A percentile compares a stretch with the other conserved stretches of the same genome.
phyloP scores from a whole-genome alignment of 2,888 invertebrate genomes.

The Megamerina dolium region DNA sequence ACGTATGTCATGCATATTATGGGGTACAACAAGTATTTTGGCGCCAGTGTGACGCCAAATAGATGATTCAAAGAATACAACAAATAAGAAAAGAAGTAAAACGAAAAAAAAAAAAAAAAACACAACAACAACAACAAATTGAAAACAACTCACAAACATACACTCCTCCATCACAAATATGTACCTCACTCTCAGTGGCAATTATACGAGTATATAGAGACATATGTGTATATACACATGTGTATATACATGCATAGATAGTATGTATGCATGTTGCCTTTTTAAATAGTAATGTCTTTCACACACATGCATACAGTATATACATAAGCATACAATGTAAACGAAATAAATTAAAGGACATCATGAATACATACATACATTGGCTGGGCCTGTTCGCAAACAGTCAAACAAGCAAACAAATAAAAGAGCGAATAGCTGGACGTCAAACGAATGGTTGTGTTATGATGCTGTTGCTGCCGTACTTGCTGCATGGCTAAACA shows the following conservation, averaged over 20 bases:
- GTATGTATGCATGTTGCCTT: too few relatives aligned
- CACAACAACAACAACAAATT: not conserved
- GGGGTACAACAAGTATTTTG: too few relatives aligned
- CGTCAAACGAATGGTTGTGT: too few relatives aligned
- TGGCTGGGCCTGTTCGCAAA: not conserved
- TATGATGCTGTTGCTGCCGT: too few relatives aligned
- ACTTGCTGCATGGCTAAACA: too few relatives aligned
- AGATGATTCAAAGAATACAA: not conserved
- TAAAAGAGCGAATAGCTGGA: too few relatives aligned
- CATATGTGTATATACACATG: too few relatives aligned
- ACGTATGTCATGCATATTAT: too few relatives aligned
- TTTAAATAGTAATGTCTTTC: too few relatives aligned
- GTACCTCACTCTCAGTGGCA: not conserved
- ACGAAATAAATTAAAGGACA: slow-evolving; percentile 8
- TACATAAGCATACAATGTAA: not conserved
- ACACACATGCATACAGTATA: not conserved
- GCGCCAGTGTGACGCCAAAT: too few relatives aligned
- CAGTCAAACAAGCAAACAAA: not conserved
- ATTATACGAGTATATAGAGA: too few relatives aligned
- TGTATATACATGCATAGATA: too few relatives aligned
- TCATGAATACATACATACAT: not conserved
- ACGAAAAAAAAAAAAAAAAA: not conserved
- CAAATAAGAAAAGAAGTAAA: not conserved
- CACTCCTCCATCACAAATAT: slow-evolving; percentile 1
- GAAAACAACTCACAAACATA: slow-evolving; percentile 4